Percentiles rank a stretch among this genome's conserved stretches.
Conservation (phyloP, 2,797 vertebrate species). For the Mus minutoides region DNA sequence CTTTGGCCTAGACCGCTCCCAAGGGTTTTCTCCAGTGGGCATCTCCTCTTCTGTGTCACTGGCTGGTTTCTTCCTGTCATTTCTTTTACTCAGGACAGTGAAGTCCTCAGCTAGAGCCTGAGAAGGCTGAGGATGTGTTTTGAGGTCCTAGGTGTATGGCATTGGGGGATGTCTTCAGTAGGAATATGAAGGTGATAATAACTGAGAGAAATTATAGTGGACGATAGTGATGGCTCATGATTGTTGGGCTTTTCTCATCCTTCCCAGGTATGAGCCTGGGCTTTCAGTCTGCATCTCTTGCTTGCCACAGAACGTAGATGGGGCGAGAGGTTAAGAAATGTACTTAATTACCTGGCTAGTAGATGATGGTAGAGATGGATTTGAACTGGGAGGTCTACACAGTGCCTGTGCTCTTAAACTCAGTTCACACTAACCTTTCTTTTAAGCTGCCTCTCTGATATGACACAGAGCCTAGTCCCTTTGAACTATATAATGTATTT, state of each 20-base stretch:
- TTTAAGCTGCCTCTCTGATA: neutral
- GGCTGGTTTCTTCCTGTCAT: neutral
- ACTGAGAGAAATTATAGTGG: neutral
- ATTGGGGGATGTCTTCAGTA: neutral
- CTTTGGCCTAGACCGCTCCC: neutral
- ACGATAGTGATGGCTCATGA: neutral
- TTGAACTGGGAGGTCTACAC: neutral
- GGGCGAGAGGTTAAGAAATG: neutral
- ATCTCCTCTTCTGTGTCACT: accelerated
- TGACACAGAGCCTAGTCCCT: accelerated
- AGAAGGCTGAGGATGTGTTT: no score
- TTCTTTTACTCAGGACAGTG: neutral
- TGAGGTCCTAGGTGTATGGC: accelerated
- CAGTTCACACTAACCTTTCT: neutral
- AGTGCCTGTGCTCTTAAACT: neutral
- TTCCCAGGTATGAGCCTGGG: neutral
- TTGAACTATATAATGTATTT: neutral
- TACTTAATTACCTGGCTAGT: neutral
- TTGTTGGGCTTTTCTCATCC: neutral
- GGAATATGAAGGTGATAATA: no score
- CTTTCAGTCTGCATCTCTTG: neutral
- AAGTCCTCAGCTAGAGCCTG: neutral
- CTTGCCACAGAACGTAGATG: neutral
- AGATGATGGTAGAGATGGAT: neutral
- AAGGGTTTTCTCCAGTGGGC: neutral